Evolutionary conservation across 2,888 invertebrate species (phyloP).

Genomic region (Epistrophella euchroma): DNA sequence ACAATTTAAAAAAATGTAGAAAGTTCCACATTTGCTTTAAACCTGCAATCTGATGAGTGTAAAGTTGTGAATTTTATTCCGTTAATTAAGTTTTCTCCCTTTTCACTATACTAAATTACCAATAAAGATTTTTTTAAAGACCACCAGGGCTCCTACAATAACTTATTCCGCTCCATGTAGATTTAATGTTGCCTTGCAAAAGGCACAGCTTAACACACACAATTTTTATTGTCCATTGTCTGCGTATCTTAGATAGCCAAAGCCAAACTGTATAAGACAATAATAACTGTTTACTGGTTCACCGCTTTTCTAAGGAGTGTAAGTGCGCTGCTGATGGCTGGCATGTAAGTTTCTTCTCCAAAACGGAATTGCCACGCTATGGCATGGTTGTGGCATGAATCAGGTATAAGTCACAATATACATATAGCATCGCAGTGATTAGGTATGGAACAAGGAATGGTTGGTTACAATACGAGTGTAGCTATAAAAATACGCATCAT

Average conservation of each 20-base stretch:
- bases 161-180: not conserved
- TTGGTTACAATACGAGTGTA: not conserved
- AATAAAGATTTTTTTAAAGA: not conserved
- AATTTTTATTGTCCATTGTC: constrained; percentile 70
- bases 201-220: constrained; percentile 38
- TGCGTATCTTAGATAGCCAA: constrained; percentile 63
- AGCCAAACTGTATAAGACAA: constrained; percentile 56
- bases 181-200: not conserved
- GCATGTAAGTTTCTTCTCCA: constrained; percentile 56
- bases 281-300: constrained; percentile 67
- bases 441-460: constrained; percentile 8
- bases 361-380: constrained; percentile 46
- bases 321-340: constrained; percentile 32
- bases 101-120: too few species aligned
- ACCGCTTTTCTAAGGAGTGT: constrained; percentile 68
- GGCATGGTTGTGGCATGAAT: constrained; percentile 40
- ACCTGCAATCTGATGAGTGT: too few species aligned
- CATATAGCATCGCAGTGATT: not conserved
- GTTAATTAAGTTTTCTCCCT: too few species aligned
- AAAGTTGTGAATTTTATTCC: not conserved
- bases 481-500: constrained; percentile 36
- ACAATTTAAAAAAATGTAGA: not conserved
- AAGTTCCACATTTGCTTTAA: too few species aligned
- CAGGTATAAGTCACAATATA: constrained; percentile 51
- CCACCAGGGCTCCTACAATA: not conserved